phyloP scores from a whole-genome alignment of 2,113 vertebrate genomes.

The Pristiophorus japonicus region DNA sequence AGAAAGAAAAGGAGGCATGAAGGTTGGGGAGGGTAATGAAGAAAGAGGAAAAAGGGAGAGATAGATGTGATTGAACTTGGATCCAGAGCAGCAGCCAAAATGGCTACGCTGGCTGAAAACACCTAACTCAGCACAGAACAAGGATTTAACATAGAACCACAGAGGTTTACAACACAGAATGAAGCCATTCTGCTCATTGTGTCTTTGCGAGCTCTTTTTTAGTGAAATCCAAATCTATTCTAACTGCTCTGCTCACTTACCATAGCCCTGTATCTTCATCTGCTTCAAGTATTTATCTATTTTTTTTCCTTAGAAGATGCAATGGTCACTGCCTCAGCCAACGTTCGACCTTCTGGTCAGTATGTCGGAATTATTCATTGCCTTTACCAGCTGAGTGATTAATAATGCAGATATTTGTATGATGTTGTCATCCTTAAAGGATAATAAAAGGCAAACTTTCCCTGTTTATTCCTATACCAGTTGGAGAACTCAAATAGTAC shows the following conservation, averaged over 20 bases:
- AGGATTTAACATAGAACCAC: background rate
- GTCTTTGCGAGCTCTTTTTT: background rate
- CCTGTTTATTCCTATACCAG: background rate
- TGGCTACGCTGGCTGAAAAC: background rate
- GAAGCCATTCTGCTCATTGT: background rate
- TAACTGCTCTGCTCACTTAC: background rate
- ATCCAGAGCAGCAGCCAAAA: too few relatives aligned
- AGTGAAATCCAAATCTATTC: conserved; percentile 3
- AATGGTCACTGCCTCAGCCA: background rate
- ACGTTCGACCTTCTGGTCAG: background rate
- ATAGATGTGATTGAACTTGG: too few relatives aligned
- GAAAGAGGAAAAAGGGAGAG: too few relatives aligned
- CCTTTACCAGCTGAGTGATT: too few relatives aligned
- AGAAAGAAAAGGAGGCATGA: too few relatives aligned
- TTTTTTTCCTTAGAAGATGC: background rate
- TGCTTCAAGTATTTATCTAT: background rate
- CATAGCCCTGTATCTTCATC: background rate
- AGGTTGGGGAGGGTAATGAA: too few relatives aligned
- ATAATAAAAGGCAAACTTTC: background rate
- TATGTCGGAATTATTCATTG: too few relatives aligned
- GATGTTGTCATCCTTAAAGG: too few relatives aligned
- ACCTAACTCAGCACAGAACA: background rate
- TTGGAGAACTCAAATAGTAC: background rate
- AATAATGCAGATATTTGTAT: too few relatives aligned
- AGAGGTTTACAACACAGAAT: background rate